These are phyloP conservation scores for Phalacrocorax aristotelis DNA, from an alignment of 2,113 vertebrate species.

Conservation along the genomic window DNA sequence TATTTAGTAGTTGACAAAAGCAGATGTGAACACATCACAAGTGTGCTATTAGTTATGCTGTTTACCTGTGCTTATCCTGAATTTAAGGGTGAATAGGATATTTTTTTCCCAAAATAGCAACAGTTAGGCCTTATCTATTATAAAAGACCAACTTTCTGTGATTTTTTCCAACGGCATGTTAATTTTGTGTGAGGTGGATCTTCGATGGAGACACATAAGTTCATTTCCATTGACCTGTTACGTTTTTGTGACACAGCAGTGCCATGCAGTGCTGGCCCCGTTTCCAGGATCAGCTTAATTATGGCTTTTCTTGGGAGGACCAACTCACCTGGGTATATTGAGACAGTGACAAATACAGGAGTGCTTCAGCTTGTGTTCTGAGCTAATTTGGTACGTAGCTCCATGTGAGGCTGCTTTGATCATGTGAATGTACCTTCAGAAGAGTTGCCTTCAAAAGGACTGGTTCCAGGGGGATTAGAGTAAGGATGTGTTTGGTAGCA, in stretches of 20 bases:
- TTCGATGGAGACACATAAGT: background rate
- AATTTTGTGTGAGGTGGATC: background rate
- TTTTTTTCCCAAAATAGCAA: background rate
- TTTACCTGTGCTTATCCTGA: background rate
- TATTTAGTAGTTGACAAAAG: background rate
- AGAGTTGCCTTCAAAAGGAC: background rate
- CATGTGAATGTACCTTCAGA: background rate
- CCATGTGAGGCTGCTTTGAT: background rate
- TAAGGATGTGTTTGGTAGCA: background rate
- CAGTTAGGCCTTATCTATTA: background rate
- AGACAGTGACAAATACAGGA: background rate
- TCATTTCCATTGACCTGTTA: background rate
- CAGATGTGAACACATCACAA: background rate
- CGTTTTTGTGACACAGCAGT: fast-evolving
- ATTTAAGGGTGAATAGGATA: background rate
- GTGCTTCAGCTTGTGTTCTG: background rate
- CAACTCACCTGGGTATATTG: fast-evolving
- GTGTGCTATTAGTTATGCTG: background rate
- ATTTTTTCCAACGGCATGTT: background rate
- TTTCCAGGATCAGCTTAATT: background rate
- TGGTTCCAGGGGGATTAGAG: too few species aligned
- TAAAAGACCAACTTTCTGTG: background rate
- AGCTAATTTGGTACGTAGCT: background rate
- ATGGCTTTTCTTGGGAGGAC: background rate
- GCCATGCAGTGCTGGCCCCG: background rate